Evolutionary conservation across 2,888 invertebrate species (phyloP).

Genomic region (Tridacna crocea): DNA sequence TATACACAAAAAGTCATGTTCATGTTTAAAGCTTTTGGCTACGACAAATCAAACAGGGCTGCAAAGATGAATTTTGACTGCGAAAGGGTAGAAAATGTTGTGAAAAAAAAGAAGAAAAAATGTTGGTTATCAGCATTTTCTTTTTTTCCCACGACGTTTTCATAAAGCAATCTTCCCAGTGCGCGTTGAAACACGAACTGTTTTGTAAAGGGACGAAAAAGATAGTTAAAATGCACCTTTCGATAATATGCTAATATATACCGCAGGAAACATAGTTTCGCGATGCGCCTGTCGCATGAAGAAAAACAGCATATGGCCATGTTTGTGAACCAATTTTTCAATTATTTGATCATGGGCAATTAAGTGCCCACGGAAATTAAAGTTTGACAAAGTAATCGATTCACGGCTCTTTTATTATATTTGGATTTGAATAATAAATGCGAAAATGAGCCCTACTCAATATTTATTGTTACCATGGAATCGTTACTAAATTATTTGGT

Average conservation of each 20-base stretch:
- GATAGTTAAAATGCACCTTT: too few species aligned
- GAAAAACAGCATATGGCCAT: conserved; percentile 13
- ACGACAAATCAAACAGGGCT: too few species aligned
- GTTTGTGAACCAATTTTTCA: conserved; percentile 11
- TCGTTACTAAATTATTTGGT: background rate
- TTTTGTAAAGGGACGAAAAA: too few species aligned
- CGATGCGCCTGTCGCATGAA: too few species aligned
- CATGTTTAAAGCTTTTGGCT: too few species aligned
- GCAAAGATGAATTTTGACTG: too few species aligned
- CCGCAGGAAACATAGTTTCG: too few species aligned
- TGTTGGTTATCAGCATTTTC: background rate
- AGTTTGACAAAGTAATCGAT: conserved; percentile 7
- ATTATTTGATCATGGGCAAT: conserved; percentile 21
- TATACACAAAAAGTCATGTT: too few species aligned
- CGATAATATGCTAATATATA: too few species aligned
- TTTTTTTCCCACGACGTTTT: background rate
- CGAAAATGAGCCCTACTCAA: conserved; percentile 1
- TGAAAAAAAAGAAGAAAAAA: background rate
- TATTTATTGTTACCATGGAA: conserved; percentile 19
- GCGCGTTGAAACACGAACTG: background rate
- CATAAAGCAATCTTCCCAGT: background rate
- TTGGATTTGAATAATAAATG: conserved; percentile 25
- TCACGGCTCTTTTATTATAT: conserved; percentile 16
- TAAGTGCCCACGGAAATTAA: conserved; percentile 24
- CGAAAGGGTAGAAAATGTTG: too few species aligned